Conservation (phyloP, 2,888 invertebrate genomes). For the Folsomia candida region DNA sequence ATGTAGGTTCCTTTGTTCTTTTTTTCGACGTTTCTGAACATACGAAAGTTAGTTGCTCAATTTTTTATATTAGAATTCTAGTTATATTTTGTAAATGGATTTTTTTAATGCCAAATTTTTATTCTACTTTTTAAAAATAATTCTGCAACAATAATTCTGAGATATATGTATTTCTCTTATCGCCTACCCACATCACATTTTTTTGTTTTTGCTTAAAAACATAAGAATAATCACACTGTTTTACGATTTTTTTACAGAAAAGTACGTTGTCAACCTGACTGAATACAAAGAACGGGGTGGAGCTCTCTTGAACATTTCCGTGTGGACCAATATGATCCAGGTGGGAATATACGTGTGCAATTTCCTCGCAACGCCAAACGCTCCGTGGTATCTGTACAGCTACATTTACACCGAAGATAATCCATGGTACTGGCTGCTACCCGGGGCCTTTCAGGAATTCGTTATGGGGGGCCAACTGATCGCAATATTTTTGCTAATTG, state of each 20-base stretch:
- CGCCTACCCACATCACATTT: too few species aligned
- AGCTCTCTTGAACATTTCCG: slow-evolving; percentile 23
- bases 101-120: too few species aligned
- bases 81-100: too few species aligned
- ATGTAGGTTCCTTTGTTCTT: too few species aligned
- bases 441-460: slow-evolving; percentile 38
- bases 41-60: too few species aligned
- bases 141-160: too few species aligned
- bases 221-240: too few species aligned
- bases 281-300: slow-evolving; percentile 25
- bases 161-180: too few species aligned
- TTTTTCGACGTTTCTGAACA: too few species aligned
- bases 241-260: slow-evolving; percentile 4
- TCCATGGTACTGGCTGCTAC: slow-evolving; percentile 37
- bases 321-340: slow-evolving; percentile 25
- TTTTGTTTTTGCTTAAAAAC: too few species aligned
- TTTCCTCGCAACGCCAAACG: slow-evolving; percentile 26
- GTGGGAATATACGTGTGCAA: slow-evolving; percentile 22
- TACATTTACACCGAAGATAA: slow-evolving; percentile 30
- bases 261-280: slow-evolving; percentile 21
- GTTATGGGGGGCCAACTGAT: slow-evolving; percentile 30
- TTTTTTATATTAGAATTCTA: too few species aligned
- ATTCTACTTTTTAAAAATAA: too few species aligned
- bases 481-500: slow-evolving; percentile 19
- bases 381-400: slow-evolving; percentile 36